A percentile compares a stretch with the other conserved stretches of the same genome.
Conservation (phyloP, 2,113 vertebrate genomes). For the Cyanoramphus novaezelandiae region DNA sequence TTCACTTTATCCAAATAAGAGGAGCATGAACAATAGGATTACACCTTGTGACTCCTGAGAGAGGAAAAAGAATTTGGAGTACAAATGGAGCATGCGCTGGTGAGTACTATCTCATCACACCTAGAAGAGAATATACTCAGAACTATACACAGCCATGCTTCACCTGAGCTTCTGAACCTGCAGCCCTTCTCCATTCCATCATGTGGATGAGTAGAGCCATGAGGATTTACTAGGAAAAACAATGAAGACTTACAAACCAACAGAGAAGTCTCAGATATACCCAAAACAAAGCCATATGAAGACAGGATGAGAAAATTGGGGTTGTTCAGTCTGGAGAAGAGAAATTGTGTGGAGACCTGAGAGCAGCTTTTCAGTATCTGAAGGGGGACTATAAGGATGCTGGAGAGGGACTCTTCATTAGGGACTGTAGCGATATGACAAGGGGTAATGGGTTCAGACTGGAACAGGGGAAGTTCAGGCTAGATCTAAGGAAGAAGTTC, state of each 20-base stretch:
- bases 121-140: background rate
- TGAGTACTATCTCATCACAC: accelerated
- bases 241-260: background rate
- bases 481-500: background rate
- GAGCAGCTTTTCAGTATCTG: background rate
- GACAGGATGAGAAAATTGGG: background rate
- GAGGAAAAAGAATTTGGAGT: background rate
- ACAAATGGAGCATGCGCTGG: background rate
- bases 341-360: background rate
- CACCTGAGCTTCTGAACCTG: background rate
- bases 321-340: background rate
- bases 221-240: background rate
- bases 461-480: background rate
- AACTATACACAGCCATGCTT: background rate
- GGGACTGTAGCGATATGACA: background rate
- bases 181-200: background rate
- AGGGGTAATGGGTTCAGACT: background rate
- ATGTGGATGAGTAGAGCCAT: accelerated
- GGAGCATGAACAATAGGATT: accelerated
- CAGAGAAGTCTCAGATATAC: no score
- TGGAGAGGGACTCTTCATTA: background rate
- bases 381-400: background rate
- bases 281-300: background rate
- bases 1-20: background rate
- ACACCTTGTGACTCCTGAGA: background rate